Conservation (phyloP, 2,797 vertebrate genomes). For the Enteromius argenteus region DNA sequence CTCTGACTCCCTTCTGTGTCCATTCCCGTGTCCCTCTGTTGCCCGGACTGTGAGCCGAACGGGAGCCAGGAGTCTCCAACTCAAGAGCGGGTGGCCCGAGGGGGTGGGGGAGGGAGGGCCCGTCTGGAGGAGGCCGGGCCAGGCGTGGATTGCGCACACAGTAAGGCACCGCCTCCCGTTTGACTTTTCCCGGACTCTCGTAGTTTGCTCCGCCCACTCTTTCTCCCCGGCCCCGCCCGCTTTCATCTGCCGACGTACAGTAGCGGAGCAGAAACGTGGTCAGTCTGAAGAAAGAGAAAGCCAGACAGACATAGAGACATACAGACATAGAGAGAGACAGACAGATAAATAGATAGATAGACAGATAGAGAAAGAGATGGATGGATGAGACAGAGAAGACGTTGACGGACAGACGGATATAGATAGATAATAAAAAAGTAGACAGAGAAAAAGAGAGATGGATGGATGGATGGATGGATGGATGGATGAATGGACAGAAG, state of each 20-base stretch:
- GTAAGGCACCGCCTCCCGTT: constrained; percentile 80
- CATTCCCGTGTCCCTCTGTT: constrained; percentile 83
- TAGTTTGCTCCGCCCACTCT: constrained; percentile 60
- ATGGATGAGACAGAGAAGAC: background rate
- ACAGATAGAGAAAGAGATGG: background rate
- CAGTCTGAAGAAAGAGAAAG: constrained; percentile 57
- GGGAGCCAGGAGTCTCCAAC: constrained; percentile 81
- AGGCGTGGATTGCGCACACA: constrained; percentile 76
- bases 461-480: no score
- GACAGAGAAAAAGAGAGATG: background rate
- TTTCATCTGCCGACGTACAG: constrained; percentile 59
- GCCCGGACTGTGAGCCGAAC: constrained; percentile 78
- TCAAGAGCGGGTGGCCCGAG: constrained; percentile 78
- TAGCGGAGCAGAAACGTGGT: constrained; percentile 49
- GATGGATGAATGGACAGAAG: background rate
- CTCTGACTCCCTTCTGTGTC: constrained; percentile 97
- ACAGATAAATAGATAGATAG: background rate
- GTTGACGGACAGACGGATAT: background rate
- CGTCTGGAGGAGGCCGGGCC: constrained; percentile 75
- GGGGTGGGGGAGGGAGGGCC: constrained; percentile 66
- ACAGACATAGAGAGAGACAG: background rate
- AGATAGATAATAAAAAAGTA: background rate
- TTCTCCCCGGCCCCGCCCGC: constrained; percentile 57
- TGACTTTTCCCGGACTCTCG: constrained; percentile 64
- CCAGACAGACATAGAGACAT: background rate